Evolutionary conservation across 1,140 invertebrate species (phyloP).

Genomic region (Vanessa atalanta): DNA sequence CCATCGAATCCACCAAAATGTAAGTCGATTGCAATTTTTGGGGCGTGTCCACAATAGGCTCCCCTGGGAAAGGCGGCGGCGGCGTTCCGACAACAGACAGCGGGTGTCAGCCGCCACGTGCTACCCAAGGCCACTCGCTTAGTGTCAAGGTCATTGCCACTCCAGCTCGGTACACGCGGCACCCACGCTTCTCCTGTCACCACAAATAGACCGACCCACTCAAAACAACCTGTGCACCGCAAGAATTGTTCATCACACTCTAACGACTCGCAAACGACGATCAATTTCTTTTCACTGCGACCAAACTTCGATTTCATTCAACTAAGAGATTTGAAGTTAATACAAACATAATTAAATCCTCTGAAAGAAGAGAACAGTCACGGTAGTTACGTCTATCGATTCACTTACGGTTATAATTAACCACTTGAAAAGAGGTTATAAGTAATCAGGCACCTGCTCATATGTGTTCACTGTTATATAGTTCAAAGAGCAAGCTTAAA

Average conservation of each 20-base stretch:
- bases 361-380: not conserved
- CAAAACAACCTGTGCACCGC: conserved; percentile 62
- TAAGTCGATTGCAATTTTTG: conserved; percentile 36
- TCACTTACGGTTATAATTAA: too few relatives aligned
- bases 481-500: too few relatives aligned
- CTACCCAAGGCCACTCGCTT: conserved; percentile 80
- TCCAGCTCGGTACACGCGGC: conserved; percentile 77
- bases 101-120: conserved; percentile 80
- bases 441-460: too few relatives aligned
- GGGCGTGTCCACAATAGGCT: conserved; percentile 73
- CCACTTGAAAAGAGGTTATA: too few relatives aligned
- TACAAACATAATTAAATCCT: not conserved
- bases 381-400: not conserved
- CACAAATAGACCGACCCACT: conserved; percentile 78
- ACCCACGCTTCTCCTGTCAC: conserved; percentile 79
- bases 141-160: conserved; percentile 81
- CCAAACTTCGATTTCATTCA: conserved; percentile 38
- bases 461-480: too few relatives aligned
- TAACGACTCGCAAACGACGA: conserved; percentile 21
- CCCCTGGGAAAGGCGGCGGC: conserved; percentile 78
- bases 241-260: conserved; percentile 51
- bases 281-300: conserved; percentile 27
- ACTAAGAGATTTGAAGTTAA: not conserved
- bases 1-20: not conserved
- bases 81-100: conserved; percentile 80